Conservation (phyloP, 2,888 invertebrate species). For the Agriopis aurantiaria region DNA sequence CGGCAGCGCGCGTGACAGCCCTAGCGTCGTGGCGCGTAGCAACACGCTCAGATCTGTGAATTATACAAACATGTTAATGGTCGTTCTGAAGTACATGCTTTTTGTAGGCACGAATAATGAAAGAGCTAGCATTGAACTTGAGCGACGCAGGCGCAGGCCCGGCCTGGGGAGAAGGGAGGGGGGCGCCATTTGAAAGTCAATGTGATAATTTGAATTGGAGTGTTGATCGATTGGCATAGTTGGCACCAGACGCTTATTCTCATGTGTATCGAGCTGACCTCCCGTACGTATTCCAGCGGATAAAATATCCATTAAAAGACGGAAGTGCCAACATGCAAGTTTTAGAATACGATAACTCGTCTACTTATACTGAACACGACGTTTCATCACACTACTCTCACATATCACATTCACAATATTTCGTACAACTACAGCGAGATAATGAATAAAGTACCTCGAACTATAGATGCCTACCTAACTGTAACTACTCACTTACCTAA, state of each 20-base stretch:
- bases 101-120: conserved; percentile 13
- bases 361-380: no score
- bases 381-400: no score
- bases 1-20: conserved; percentile 1
- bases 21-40: conserved; percentile 13
- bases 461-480: no score
- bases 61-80: conserved; percentile 36
- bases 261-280: conserved; percentile 3
- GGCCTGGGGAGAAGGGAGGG: conserved; percentile 1
- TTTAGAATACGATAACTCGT: no score
- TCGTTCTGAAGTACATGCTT: conserved; percentile 10
- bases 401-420: no score
- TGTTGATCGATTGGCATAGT: conserved; percentile 25
- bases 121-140: conserved; percentile 42
- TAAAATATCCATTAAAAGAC: background rate
- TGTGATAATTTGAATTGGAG: conserved; percentile 39
- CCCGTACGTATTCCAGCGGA: background rate
- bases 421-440: background rate
- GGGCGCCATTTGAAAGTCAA: conserved; percentile 47
- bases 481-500: no score
- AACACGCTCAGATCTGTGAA: conserved; percentile 19
- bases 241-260: conserved; percentile 16
- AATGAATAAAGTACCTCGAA: background rate
- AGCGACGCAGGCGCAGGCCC: conserved; percentile 9
- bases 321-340: no score